Evolutionary conservation across 1,140 invertebrate genomes (phyloP), one percentile per base, ranked within the genome.

Genomic region (Calosoma granatense): DNA sequence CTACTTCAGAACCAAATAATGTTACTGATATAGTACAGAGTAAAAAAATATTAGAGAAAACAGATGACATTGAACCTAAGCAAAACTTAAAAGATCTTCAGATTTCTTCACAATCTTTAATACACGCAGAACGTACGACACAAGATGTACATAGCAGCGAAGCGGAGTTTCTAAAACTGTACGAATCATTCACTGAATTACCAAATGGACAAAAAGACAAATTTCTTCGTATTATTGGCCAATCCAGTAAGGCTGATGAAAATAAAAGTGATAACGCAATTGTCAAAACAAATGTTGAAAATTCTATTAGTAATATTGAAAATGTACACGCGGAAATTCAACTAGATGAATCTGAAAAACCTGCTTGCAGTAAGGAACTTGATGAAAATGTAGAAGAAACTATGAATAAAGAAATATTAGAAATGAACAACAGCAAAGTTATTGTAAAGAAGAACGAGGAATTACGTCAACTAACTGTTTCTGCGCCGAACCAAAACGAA

Each of bases 81-180:
- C 6, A 9, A 17, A 17, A 47, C 4, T 17, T 47, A 3, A 47
- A 47, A 47, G 41, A 47, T 47, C 41, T 47, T 47, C 41, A 47
- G 17, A 47, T 47, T 17, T 47, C 41, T 12, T 47, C 41, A 47
- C 41, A 47, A 47, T 47, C 41, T 47, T 47, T 47, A 17, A 47
- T 47, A 4, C 41, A 47, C 15, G 41, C 41, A 4, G 41, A 47
- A 17, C 41, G 41, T 4, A 17, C 41, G 9, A 17, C 17, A 12
- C 41, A 47, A 47, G 15, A 47, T 11, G 41, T 47, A 9, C 9
- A 9, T 12, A 11, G 9, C 4, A 47, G 41, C 17, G 41, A 47
- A 47, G 41, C 9, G 9, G 41, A 47, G 4, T 47, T 47, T 17
- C 4, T 47, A 17, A 47, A 47, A 17, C 17, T 47, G 15, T 47